Evolutionary conservation across 2,797 vertebrate genomes (phyloP).

Genomic region (Sebastolobus altivelis): DNA sequence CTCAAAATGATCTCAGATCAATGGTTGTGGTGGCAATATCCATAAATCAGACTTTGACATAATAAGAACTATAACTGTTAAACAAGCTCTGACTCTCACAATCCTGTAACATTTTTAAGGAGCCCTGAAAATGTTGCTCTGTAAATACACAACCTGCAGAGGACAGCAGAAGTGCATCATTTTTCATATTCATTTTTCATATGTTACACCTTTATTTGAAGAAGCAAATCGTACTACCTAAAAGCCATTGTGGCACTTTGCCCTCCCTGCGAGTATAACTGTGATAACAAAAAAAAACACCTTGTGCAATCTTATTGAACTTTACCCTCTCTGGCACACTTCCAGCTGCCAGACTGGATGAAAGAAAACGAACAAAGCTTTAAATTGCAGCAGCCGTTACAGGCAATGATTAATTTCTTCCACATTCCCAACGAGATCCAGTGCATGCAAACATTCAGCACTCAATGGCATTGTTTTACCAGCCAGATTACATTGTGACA

Average conservation of each 20-base stretch:
- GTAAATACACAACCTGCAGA: background rate
- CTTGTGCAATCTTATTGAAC: slow-evolving; percentile 56
- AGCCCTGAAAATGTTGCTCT: background rate
- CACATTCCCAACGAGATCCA: background rate
- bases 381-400: slow-evolving; percentile 1
- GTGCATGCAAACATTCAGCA: background rate
- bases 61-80: background rate
- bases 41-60: background rate
- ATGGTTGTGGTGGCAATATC: background rate
- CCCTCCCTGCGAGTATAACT: slow-evolving; percentile 6
- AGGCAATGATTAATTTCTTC: background rate
- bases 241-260: slow-evolving; percentile 9
- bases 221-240: background rate
- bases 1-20: background rate
- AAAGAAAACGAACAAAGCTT: background rate
- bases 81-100: background rate
- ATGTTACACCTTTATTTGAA: background rate
- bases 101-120: background rate
- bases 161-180: background rate
- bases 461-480: background rate
- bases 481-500: background rate
- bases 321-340: slow-evolving; percentile 55
- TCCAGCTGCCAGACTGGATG: slow-evolving; percentile 34
- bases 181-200: background rate
- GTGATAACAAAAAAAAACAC: slow-evolving; percentile 31